Evolutionary conservation across 2,888 invertebrate species (phyloP), one percentile per base, ranked within the genome.

Genomic region (Hyposoter didymator): DNA sequence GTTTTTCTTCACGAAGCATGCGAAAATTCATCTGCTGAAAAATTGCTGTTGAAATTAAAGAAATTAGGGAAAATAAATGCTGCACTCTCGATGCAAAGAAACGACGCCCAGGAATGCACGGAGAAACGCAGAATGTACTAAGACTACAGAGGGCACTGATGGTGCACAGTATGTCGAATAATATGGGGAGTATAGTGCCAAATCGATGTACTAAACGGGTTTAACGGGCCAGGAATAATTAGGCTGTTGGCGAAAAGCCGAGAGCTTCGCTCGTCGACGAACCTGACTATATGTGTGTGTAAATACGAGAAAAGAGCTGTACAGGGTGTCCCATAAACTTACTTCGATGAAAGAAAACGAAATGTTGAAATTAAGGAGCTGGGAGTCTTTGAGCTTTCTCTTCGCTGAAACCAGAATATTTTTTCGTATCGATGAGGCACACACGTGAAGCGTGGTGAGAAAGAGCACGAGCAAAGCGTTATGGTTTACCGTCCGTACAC

Each of bases 181-280:
- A 90, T 91, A 89, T 90, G 88, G 89, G 88, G 84, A 85, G 87
- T 87, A 59, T 59, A 90, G 91, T 89, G 90, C 89, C 88, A 91
- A 92, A 91, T 91, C 91, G 90, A 92, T 92, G 90, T 88, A 89
- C 90, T 92, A 93, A 93, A 92, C 90, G 92, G 89, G 91, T 89
- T 92, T 90, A 92, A 93, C 91, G 91, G 91, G 88, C 89, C 90
- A 91, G 89, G 92, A 91, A 92, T 93, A 93, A 93, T 93, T 93
- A 92, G 92, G 90, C 89, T 91, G 89, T 91, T 93, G 93, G 93
- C 93, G 90, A 84, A 87, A 87, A 88, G 92, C 92, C 93, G 90
- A 92, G 90, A 84, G 82, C 85, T 81, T 70, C n/a, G 67, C 78
- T 17, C 87, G 88, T 87, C 88, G 89, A 90, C 45, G 22, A 32